These are phyloP conservation scores for Mythimna lalbum DNA, from an alignment of 2,888 invertebrate genomes.

Conservation along the genomic window DNA sequence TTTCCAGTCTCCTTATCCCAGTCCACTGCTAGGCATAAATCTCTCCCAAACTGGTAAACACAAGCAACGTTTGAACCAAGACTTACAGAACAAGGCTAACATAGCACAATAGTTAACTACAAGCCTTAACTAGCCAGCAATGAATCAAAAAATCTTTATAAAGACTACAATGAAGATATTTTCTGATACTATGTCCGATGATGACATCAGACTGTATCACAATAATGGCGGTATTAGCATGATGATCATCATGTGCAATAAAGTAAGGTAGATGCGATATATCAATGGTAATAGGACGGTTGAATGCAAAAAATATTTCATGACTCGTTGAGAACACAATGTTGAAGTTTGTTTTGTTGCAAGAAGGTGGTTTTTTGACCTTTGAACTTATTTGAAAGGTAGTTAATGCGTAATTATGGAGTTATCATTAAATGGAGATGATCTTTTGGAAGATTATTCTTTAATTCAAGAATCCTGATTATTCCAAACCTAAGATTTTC, in stretches of 20 bases:
- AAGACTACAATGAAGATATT: slow-evolving; percentile 58
- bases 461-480: too few species aligned
- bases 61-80: slow-evolving; percentile 4
- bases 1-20: background rate
- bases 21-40: slow-evolving; percentile 29
- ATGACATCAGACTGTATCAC: slow-evolving; percentile 57
- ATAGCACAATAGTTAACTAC: slow-evolving; percentile 23
- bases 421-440: too few species aligned
- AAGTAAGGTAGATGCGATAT: slow-evolving; percentile 31
- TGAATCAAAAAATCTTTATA: slow-evolving; percentile 60
- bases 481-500: too few species aligned
- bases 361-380: background rate
- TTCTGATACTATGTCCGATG: slow-evolving; percentile 39
- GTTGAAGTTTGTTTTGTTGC: background rate
- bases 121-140: slow-evolving; percentile 28
- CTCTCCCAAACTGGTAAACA: slow-evolving; percentile 3
- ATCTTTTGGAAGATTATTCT: too few species aligned
- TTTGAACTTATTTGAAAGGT: background rate
- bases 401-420: too few species aligned
- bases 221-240: slow-evolving; percentile 41
- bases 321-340: background rate
- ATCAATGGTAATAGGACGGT: slow-evolving; percentile 46
- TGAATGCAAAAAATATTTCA: slow-evolving; percentile 51
- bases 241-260: slow-evolving; percentile 29
- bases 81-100: background rate